phyloP scores from a whole-genome alignment of 2,113 vertebrate species.

The Orientallactaga bullata region DNA sequence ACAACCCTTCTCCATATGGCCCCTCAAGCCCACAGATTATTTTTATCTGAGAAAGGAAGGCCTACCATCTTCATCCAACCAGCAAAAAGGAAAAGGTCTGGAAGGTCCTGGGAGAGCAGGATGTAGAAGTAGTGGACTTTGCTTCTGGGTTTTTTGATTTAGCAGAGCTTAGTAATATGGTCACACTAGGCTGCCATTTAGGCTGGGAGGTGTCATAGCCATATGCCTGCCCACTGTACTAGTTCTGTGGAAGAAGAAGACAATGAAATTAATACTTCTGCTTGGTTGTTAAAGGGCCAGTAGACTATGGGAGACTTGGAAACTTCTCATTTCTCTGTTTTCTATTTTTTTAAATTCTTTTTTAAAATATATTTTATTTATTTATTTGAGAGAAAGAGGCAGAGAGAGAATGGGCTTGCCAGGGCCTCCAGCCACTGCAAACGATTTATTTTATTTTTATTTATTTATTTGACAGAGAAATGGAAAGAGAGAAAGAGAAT shows the following conservation, averaged over 20 bases:
- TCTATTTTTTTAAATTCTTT: too few species aligned
- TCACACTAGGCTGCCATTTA: background rate
- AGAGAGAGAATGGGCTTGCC: too few species aligned
- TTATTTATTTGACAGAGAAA: too few species aligned
- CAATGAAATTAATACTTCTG: background rate
- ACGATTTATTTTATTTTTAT: too few species aligned
- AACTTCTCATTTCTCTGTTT: background rate
- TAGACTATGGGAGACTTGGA: background rate
- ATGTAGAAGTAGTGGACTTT: too few species aligned
- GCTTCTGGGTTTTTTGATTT: background rate
- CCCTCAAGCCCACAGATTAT: background rate
- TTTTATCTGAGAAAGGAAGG: background rate
- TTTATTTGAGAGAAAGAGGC: too few species aligned
- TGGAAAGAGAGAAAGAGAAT: too few species aligned
- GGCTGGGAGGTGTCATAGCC: background rate
- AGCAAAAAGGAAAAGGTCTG: background rate
- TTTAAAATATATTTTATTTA: too few species aligned
- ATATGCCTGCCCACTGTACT: rapidly evolving
- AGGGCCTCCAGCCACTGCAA: too few species aligned
- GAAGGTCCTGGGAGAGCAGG: background rate
- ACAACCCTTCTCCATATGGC: background rate
- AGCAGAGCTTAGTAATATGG: background rate
- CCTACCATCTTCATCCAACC: background rate
- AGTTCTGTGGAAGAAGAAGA: background rate
- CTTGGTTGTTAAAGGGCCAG: background rate